phyloP scores from a whole-genome alignment of 2,113 vertebrate genomes.

The Prionailurus bengalensis region DNA sequence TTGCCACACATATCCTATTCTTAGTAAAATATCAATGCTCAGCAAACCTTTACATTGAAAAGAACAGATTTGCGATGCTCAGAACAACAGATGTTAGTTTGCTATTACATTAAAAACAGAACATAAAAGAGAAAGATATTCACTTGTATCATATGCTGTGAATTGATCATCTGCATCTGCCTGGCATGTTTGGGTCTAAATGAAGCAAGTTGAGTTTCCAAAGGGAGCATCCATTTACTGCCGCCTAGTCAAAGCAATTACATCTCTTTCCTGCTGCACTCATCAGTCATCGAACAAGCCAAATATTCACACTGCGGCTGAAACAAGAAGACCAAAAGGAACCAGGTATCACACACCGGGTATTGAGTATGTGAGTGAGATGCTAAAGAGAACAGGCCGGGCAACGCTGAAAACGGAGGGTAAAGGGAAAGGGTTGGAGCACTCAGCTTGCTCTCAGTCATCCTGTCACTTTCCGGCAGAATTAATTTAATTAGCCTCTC shows the following conservation, averaged over 20 bases:
- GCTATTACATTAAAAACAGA: constrained; percentile 74
- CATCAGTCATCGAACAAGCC: constrained; percentile 60
- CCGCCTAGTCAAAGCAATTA: constrained; percentile 13
- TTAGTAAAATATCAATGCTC: constrained; percentile 63
- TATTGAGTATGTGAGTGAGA: not conserved
- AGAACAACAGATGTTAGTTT: constrained; percentile 75
- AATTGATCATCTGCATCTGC: constrained; percentile 61
- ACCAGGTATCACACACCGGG: not conserved
- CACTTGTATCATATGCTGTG: constrained; percentile 26
- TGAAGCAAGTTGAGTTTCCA: constrained; percentile 59
- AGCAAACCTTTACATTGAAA: constrained; percentile 79
- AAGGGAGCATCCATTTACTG: constrained; percentile 47
- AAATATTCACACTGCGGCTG: constrained; percentile 27
- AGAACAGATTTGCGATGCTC: constrained; percentile 73
- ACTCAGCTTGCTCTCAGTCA: not conserved
- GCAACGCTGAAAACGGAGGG: not conserved
- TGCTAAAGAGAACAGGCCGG: not conserved
- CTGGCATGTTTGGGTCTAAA: constrained; percentile 59
- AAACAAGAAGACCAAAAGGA: not conserved
- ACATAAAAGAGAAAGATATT: constrained; percentile 75
- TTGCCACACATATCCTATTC: constrained; percentile 58
- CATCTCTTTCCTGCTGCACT: constrained; percentile 29
- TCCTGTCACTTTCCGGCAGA: constrained; percentile 18
- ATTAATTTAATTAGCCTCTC: constrained; percentile 66
- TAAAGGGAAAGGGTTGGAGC: not conserved